Evolutionary conservation across 2,797 vertebrate genomes (phyloP).

Genomic region (Myotis vivesi): DNA sequence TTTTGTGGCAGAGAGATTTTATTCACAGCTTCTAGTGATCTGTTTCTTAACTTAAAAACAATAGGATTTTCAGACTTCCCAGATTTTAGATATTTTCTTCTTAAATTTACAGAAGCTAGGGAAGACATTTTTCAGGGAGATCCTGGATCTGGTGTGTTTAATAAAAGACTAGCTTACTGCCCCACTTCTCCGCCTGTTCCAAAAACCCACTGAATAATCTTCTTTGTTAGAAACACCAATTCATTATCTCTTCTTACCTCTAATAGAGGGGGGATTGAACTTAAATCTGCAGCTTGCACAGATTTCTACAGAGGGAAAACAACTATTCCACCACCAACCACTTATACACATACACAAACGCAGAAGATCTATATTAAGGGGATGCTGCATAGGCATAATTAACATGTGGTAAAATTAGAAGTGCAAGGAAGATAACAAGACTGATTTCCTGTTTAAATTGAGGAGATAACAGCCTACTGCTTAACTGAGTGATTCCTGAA

Average conservation of each 20-base stretch:
- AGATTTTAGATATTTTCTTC: slow-evolving; percentile 27
- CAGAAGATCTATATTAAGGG: background rate
- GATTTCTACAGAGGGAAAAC: background rate
- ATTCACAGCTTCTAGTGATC: slow-evolving; percentile 2
- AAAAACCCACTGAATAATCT: slow-evolving; percentile 39
- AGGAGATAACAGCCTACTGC: background rate
- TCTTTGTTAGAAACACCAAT: slow-evolving; percentile 45
- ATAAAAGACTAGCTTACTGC: slow-evolving; percentile 37
- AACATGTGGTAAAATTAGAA: background rate
- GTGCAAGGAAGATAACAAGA: background rate
- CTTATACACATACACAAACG: background rate
- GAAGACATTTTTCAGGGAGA: background rate
- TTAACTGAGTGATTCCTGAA: background rate
- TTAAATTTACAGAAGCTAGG: background rate
- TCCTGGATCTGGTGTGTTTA: slow-evolving; percentile 7
- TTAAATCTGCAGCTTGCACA: slow-evolving; percentile 14
- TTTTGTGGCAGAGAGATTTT: slow-evolving; percentile 18
- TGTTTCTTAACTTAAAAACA: background rate
- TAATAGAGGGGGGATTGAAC: background rate
- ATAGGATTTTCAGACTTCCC: background rate
- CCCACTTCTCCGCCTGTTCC: background rate
- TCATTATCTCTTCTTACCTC: slow-evolving; percentile 42
- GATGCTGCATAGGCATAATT: background rate
- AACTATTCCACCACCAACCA: background rate
- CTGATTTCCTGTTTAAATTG: background rate